These are phyloP conservation scores for Empis livida DNA, from an alignment of 2,888 invertebrate species.

Conservation along the genomic window DNA sequence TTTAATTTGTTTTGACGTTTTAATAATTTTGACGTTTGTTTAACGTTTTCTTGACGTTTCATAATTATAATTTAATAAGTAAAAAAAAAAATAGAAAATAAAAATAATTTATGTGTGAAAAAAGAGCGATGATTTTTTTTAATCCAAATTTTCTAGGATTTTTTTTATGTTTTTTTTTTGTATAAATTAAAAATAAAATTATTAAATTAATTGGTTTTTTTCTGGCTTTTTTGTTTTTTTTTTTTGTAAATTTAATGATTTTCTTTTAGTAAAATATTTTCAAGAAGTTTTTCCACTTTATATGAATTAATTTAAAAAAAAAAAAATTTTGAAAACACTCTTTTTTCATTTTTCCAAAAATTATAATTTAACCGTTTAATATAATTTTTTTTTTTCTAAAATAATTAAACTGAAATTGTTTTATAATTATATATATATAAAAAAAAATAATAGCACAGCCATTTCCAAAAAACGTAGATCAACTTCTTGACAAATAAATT, in stretches of 20 bases:
- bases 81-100: background rate
- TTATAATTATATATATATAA: slow-evolving; percentile 17
- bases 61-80: background rate
- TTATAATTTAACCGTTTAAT: slow-evolving; percentile 4
- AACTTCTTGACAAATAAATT: slow-evolving; percentile 62
- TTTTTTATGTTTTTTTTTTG: background rate
- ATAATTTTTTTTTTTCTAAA: slow-evolving; percentile 13
- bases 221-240: slow-evolving; percentile 8
- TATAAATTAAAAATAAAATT: slow-evolving; percentile 3
- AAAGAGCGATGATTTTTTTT: background rate
- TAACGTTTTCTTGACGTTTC: slow-evolving; percentile 3
- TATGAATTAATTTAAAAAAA: background rate
- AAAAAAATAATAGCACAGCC: slow-evolving; percentile 46
- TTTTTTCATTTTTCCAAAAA: background rate
- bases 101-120: slow-evolving; percentile 1
- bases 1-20: slow-evolving; percentile 9
- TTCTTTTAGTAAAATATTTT: slow-evolving; percentile 20
- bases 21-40: slow-evolving; percentile 11
- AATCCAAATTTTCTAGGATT: background rate
- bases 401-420: slow-evolving; percentile 14
- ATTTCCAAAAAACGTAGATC: slow-evolving; percentile 89
- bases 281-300: slow-evolving; percentile 35
- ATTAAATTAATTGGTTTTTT: slow-evolving; percentile 5
- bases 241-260: too few species aligned
- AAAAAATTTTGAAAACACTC: slow-evolving; percentile 4